phyloP scores from a whole-genome alignment of 2,888 invertebrate species.

The Hymenopus coronatus region DNA sequence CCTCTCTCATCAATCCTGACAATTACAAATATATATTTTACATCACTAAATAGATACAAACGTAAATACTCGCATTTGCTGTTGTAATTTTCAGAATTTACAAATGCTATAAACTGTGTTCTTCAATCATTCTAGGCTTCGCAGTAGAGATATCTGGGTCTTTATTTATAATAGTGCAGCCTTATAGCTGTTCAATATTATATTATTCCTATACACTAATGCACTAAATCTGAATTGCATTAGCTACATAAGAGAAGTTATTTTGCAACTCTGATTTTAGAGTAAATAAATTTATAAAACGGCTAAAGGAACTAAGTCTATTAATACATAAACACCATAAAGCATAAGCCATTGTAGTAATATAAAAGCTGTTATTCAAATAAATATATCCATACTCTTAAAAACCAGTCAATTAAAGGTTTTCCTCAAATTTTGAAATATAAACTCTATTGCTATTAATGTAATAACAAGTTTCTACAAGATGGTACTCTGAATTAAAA shows the following conservation, averaged over 20 bases:
- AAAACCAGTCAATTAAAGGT: neutral
- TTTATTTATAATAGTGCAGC: neutral
- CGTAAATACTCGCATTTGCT: neutral
- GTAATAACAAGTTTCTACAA: neutral
- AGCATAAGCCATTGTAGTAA: neutral
- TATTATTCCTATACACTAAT: neutral
- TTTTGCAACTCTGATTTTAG: neutral
- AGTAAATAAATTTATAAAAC: neutral
- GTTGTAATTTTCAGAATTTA: neutral
- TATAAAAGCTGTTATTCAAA: neutral
- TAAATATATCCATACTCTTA: neutral
- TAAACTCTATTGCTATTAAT: neutral
- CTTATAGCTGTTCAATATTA: neutral
- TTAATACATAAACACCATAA: neutral
- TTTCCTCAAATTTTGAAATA: neutral
- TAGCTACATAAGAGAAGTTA: neutral
- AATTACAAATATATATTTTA: no score
- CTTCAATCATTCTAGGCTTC: no score
- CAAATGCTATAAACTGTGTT: neutral
- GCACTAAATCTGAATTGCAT: neutral
- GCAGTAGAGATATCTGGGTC: no score
- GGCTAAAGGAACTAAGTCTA: neutral
- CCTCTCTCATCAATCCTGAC: neutral
- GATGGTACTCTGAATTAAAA: neutral
- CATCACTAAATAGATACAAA: neutral